phyloP scores from a whole-genome alignment of 2,888 invertebrate genomes.

The Embidobia sp. region DNA sequence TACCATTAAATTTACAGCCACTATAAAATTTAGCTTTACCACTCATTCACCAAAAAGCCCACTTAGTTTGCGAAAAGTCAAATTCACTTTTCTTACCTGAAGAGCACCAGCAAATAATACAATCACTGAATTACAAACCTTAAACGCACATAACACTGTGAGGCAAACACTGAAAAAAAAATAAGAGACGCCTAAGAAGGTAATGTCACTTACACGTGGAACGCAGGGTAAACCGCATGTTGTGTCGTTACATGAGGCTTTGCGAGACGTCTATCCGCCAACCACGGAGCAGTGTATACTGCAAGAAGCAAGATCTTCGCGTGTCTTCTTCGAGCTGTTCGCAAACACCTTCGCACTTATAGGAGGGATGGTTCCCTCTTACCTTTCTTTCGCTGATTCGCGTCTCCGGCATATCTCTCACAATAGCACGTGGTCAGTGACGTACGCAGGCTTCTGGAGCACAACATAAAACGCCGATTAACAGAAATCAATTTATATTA shows the following conservation, averaged over 20 bases:
- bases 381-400: constrained; percentile 72
- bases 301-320: constrained; percentile 68
- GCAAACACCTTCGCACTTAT: constrained; percentile 71
- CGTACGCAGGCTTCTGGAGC: constrained; percentile 14
- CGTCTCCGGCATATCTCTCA: constrained; percentile 68
- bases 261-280: constrained; percentile 69
- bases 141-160: constrained; percentile 47
- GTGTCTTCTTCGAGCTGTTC: constrained; percentile 71
- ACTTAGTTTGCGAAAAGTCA: no score
- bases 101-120: no score
- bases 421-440: constrained; percentile 54
- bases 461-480: no score
- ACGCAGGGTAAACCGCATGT: constrained; percentile 73
- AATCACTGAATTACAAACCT: constrained; percentile 31
- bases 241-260: constrained; percentile 72
- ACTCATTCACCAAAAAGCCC: no score
- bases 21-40: no score
- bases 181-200: constrained; percentile 9
- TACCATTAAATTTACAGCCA: no score
- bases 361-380: constrained; percentile 72
- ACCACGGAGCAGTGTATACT: constrained; percentile 72
- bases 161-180: constrained; percentile 22
- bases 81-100: no score
- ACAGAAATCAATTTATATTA: no score
- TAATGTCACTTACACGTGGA: constrained; percentile 73